A percentile compares a stretch with the other conserved stretches of the same genome.
phyloP scores from a whole-genome alignment of 92 coral and sea anemone species.

The Zoanthus sansibaricus region DNA sequence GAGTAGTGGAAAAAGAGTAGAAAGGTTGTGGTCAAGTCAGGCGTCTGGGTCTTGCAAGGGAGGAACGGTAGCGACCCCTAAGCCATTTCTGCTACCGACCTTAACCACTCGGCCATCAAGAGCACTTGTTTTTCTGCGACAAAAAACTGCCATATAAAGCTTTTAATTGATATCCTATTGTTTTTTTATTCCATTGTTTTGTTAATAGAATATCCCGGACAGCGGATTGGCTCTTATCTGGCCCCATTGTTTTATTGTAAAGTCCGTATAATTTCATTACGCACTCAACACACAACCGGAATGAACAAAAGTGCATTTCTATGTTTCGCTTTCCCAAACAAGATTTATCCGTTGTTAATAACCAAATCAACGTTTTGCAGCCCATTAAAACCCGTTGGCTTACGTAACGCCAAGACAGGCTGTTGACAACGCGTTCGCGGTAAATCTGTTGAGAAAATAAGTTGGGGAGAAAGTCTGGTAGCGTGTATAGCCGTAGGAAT shows the following conservation, averaged over 20 bases:
- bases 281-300: conserved; percentile 23
- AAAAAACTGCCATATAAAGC: conserved; percentile 21
- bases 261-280: conserved; percentile 29
- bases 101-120: conserved; percentile 48
- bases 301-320: conserved; percentile 29
- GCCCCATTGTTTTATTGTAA: conserved; percentile 29
- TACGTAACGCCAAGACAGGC: conserved; percentile 32
- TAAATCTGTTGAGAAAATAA: conserved; percentile 27
- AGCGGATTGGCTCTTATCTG: conserved; percentile 32
- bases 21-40: conserved; percentile 43
- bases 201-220: conserved; percentile 30
- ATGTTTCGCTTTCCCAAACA: conserved; percentile 30
- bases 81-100: conserved; percentile 48
- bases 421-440: conserved; percentile 33
- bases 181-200: conserved; percentile 26
- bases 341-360: conserved; percentile 28
- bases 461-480: conserved; percentile 32
- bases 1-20: conserved; percentile 34
- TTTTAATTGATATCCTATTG: conserved; percentile 20
- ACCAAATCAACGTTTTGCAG: conserved; percentile 30
- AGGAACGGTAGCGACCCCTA: conserved; percentile 49
- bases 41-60: conserved; percentile 49
- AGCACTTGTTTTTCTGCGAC: conserved; percentile 43
- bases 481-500: conserved; percentile 32
- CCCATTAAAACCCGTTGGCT: conserved; percentile 32